Evolutionary conservation across 2,113 vertebrate genomes (phyloP).

Genomic region (Indicator indicator): DNA sequence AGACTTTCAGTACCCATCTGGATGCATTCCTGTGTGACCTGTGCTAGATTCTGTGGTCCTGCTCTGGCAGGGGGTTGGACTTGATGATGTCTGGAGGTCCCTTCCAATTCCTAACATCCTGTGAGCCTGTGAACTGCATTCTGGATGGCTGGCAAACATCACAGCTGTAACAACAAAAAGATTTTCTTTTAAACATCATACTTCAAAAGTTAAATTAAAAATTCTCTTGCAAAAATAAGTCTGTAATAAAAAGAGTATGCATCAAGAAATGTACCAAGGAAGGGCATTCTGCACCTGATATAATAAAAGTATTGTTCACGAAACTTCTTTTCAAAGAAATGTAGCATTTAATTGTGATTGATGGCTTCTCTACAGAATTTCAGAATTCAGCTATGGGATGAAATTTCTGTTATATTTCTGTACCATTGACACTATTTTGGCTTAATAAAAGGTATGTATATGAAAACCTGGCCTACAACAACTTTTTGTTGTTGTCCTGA

Average conservation of each 20-base stretch:
- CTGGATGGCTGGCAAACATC: background rate
- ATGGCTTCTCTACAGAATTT: conserved; percentile 2
- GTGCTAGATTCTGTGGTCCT: too few relatives aligned
- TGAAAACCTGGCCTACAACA: background rate
- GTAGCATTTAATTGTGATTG: background rate
- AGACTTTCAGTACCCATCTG: too few relatives aligned
- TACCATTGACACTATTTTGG: background rate
- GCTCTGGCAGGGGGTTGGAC: too few relatives aligned
- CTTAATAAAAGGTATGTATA: background rate
- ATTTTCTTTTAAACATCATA: conserved; percentile 46
- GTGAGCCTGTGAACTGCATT: background rate
- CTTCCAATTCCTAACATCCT: too few relatives aligned
- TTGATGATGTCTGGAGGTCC: too few relatives aligned
- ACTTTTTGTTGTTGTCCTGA: background rate
- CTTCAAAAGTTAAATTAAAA: conserved; percentile 61
- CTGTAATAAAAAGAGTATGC: conserved; percentile 33
- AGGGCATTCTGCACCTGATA: conserved; percentile 41
- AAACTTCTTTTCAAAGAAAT: background rate
- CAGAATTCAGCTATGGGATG: background rate
- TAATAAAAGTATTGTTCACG: conserved; percentile 35
- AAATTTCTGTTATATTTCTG: background rate
- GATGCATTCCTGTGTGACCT: too few relatives aligned
- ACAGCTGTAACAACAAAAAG: conserved; percentile 63
- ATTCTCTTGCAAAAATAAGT: conserved; percentile 35
- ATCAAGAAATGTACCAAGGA: conserved; percentile 39